Evolutionary conservation across 2,113 vertebrate species (phyloP).

Genomic region (Pristiophorus japonicus): DNA sequence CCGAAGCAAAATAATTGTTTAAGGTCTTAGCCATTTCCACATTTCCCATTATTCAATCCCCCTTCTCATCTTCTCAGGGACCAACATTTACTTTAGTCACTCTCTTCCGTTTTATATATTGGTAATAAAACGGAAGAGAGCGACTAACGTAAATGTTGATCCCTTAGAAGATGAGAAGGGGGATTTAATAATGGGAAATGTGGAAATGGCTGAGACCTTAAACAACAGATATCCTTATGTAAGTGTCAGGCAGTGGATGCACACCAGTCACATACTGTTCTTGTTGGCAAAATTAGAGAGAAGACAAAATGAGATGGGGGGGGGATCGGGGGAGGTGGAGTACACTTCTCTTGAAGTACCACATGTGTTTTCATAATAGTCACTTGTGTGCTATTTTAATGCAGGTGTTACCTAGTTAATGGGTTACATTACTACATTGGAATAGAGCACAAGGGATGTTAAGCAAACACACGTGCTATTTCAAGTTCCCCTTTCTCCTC

Average conservation of each 20-base stretch:
- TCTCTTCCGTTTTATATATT: too few species aligned
- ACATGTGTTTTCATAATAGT: not conserved
- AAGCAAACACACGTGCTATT: not conserved
- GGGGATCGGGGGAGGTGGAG: too few species aligned
- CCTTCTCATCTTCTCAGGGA: too few species aligned
- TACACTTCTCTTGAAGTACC: not conserved
- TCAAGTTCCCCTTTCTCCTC: not conserved
- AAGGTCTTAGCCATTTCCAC: too few species aligned
- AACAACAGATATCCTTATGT: not conserved
- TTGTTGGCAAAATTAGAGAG: not conserved
- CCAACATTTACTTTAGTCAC: too few species aligned
- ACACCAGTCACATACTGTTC: not conserved
- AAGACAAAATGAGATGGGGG: not conserved
- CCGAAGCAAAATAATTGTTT: too few species aligned
- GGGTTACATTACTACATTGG: not conserved
- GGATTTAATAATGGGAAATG: too few species aligned
- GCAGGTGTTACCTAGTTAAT: not conserved
- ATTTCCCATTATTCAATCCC: too few species aligned
- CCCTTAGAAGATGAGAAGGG: too few species aligned
- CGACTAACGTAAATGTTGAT: too few species aligned
- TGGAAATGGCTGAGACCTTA: too few species aligned
- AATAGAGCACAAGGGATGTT: not conserved
- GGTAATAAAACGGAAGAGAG: too few species aligned
- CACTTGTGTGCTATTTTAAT: not conserved
- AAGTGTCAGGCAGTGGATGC: not conserved